A percentile compares a stretch with the other conserved stretches of the same genome.
Conservation (phyloP, 1,140 invertebrate species). For the Scylla paramamosain region DNA sequence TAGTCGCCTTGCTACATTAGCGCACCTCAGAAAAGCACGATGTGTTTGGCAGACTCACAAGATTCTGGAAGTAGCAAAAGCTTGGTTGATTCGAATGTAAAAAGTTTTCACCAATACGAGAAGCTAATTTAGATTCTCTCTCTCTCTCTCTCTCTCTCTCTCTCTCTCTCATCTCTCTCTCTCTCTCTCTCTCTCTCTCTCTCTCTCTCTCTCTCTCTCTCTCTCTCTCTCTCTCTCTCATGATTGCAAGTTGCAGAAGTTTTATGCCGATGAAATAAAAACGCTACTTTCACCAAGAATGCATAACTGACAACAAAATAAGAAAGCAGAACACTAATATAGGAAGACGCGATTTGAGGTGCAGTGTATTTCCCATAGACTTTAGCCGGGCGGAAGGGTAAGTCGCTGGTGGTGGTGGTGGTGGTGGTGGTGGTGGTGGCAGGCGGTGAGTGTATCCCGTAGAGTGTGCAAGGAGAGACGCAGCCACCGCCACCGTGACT, state of each 20-base stretch:
- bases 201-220: no score
- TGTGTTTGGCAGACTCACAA: no score
- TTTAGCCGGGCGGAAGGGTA: background rate
- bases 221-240: background rate
- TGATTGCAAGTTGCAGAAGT: background rate
- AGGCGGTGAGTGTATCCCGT: background rate
- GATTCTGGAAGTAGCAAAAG: background rate
- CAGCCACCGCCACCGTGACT: conserved; percentile 32
- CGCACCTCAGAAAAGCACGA: no score
- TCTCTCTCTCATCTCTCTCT: background rate
- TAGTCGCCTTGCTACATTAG: no score
- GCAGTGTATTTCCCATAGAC: background rate
- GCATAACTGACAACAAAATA: background rate
- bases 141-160: background rate
- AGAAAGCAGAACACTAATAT: background rate
- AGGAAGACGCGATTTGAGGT: background rate
- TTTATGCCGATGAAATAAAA: background rate
- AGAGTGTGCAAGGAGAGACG: background rate
- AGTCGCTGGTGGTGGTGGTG: background rate
- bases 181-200: no score
- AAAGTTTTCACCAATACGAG: background rate
- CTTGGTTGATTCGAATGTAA: background rate
- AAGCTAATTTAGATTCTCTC: background rate
- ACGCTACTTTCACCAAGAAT: background rate
- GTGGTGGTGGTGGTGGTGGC: background rate